phyloP scores from a whole-genome alignment of 2,113 vertebrate genomes.

The Myiopsitta monachus region DNA sequence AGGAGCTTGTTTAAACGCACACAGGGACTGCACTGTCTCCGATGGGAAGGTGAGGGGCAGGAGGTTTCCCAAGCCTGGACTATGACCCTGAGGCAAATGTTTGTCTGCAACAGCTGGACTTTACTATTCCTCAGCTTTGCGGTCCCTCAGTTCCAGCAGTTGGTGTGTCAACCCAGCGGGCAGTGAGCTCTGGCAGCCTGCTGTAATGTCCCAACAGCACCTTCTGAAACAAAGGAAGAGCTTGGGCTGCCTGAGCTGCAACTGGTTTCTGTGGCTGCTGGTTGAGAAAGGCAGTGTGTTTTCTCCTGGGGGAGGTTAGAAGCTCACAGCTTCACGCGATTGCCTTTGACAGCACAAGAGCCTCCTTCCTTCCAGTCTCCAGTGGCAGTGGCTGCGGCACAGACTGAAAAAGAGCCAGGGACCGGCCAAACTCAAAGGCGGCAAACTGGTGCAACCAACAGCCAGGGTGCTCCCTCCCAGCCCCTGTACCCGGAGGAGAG shows the following conservation, averaged over 20 bases:
- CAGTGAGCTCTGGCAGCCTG: not conserved
- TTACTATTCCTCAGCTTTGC: not conserved
- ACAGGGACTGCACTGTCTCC: not conserved
- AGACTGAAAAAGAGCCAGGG: not conserved
- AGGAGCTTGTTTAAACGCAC: not conserved
- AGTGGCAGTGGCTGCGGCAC: accelerated
- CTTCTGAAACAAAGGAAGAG: not conserved
- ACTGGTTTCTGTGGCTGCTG: not conserved
- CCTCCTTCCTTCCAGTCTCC: not conserved
- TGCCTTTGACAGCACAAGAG: not conserved
- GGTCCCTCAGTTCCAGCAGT: not conserved
- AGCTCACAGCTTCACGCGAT: not conserved
- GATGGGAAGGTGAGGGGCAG: not conserved
- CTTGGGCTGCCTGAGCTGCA: not conserved
- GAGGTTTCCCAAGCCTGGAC: not conserved
- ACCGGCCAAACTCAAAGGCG: not conserved
- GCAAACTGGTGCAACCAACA: not conserved
- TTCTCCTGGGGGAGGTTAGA: accelerated
- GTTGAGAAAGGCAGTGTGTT: not conserved
- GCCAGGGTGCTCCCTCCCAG: not conserved
- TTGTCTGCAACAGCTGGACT: not conserved
- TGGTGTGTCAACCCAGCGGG: not conserved
- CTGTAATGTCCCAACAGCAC: not conserved
- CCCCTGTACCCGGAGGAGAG: not conserved
- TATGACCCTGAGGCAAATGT: not conserved